These are phyloP conservation scores for Lycaena phlaeas DNA, from an alignment of 2,888 invertebrate genomes.

Conservation along the genomic window DNA sequence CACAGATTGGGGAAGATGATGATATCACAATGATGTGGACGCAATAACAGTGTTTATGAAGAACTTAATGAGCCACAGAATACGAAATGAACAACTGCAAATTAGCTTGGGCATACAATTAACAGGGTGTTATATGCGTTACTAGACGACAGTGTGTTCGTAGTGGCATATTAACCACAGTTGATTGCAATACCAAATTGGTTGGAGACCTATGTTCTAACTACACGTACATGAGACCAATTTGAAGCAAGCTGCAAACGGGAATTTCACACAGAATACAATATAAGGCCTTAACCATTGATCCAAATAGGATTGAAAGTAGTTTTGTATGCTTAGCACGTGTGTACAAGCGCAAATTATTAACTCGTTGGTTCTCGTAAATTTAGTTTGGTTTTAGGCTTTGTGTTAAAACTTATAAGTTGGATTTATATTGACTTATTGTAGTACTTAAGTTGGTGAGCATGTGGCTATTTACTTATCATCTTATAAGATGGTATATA, in stretches of 20 bases:
- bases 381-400: background rate
- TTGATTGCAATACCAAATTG: constrained; percentile 51
- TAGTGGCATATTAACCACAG: constrained; percentile 44
- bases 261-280: constrained; percentile 16
- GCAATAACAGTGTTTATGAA: too few species aligned
- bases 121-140: constrained; percentile 25
- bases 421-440: too few species aligned
- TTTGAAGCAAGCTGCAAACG: constrained; percentile 14
- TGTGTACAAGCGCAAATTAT: background rate
- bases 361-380: background rate
- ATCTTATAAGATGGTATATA: too few species aligned
- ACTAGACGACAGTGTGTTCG: constrained; percentile 35
- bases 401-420: too few species aligned
- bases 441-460: too few species aligned
- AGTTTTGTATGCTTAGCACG: constrained; percentile 8
- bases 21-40: too few species aligned
- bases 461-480: too few species aligned
- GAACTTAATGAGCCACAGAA: constrained; percentile 20
- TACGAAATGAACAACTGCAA: constrained; percentile 21
- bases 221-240: constrained; percentile 12
- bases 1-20: too few species aligned
- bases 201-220: constrained; percentile 40
- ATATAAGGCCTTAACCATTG: constrained; percentile 11
- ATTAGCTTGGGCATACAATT: constrained; percentile 20
- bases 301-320: constrained; percentile 11